Evolutionary conservation across 2,888 invertebrate species (phyloP).

Genomic region (Lissonota sp.): DNA sequence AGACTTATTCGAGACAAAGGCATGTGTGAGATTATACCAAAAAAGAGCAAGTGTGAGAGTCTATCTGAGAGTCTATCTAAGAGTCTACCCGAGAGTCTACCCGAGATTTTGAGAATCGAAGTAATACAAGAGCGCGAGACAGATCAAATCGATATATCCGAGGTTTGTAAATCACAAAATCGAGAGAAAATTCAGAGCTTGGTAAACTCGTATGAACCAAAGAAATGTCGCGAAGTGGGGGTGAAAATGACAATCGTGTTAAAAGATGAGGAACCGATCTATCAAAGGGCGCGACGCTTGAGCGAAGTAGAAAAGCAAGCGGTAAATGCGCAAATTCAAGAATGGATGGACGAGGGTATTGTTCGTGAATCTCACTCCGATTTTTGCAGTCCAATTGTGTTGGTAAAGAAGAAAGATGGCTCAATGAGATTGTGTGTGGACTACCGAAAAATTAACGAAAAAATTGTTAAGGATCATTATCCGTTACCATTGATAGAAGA

Average conservation of each 20-base stretch:
- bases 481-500: slow-evolving; percentile 64
- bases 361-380: slow-evolving; percentile 65
- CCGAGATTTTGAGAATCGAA: slow-evolving; percentile 24
- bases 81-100: slow-evolving; percentile 22
- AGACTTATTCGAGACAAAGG: slow-evolving; percentile 44
- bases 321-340: slow-evolving; percentile 68
- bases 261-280: slow-evolving; percentile 69
- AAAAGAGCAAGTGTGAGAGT: slow-evolving; percentile 7
- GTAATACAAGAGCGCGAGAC: slow-evolving; percentile 20
- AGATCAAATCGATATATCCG: slow-evolving; percentile 30
- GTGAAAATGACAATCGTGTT: slow-evolving; percentile 71
- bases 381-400: slow-evolving; percentile 68
- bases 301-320: slow-evolving; percentile 62
- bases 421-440: slow-evolving; percentile 4
- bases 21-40: slow-evolving; percentile 35
- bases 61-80: slow-evolving; percentile 18
- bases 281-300: slow-evolving; percentile 64
- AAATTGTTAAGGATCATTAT: slow-evolving; percentile 52
- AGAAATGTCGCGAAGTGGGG: slow-evolving; percentile 32
- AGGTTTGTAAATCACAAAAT: slow-evolving; percentile 13
- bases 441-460: slow-evolving; percentile 2
- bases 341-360: slow-evolving; percentile 69
- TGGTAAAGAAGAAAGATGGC: slow-evolving; percentile 34
- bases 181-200: slow-evolving; percentile 28
- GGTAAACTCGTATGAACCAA: slow-evolving; percentile 30